Evolutionary conservation across 2,113 vertebrate genomes (phyloP).

Genomic region (Tyrannus savana): DNA sequence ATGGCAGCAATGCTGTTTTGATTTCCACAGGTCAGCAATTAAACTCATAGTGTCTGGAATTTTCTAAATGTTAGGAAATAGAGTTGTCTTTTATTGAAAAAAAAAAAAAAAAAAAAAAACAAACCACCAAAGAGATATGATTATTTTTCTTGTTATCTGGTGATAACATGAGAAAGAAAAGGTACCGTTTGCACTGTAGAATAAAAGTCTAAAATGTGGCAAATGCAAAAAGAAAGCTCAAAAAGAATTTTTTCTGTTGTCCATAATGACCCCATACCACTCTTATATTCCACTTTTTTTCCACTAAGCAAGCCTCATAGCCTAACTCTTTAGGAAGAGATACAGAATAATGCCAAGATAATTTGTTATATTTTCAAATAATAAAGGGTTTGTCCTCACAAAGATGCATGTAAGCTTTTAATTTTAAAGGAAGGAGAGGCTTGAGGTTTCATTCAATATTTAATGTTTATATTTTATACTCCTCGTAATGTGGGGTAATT

Average conservation of each 20-base stretch:
- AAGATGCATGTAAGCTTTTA: not conserved
- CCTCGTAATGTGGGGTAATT: not conserved
- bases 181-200: too few relatives aligned
- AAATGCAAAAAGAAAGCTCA: slow-evolving; percentile 1
- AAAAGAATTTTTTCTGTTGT: not conserved
- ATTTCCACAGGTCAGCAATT: not conserved
- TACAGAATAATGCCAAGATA: not conserved
- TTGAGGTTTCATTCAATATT: slow-evolving; percentile 49
- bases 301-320: not conserved
- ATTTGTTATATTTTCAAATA: not conserved
- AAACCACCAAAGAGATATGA: not conserved
- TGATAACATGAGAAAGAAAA: too few relatives aligned
- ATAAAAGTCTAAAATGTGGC: not conserved
- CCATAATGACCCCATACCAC: not conserved
- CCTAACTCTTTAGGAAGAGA: not conserved
- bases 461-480: slow-evolving; percentile 45
- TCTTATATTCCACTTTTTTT: not conserved
- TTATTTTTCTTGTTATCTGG: not conserved
- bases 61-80: not conserved
- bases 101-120: not conserved
- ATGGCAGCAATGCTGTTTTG: not conserved
- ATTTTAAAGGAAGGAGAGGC: slow-evolving; percentile 16
- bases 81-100: not conserved
- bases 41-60: not conserved
- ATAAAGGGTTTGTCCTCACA: not conserved